These are phyloP conservation scores for Protobothrops flavoviridis DNA, from an alignment of 2,113 vertebrate species.

Conservation along the genomic window DNA sequence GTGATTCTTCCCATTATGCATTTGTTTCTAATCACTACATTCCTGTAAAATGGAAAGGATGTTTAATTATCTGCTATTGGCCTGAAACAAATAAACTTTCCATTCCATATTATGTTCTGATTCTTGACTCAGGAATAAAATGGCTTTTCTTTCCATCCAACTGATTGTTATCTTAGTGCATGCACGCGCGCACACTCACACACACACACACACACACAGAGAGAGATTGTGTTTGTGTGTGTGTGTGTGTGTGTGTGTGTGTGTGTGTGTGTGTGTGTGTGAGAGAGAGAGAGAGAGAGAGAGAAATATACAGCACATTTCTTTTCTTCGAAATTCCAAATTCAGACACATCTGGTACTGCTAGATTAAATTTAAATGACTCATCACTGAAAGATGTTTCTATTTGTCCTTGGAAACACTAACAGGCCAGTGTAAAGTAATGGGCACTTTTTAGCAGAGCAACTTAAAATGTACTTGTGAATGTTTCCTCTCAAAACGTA, in stretches of 20 bases:
- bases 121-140: conserved; percentile 4
- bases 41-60: not conserved
- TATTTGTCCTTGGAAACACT: not conserved
- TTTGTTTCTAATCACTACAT: conserved; percentile 26
- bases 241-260: too few species aligned
- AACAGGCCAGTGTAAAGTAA: not conserved
- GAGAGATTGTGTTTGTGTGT: too few species aligned
- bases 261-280: too few species aligned
- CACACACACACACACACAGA: not conserved
- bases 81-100: conserved; percentile 6
- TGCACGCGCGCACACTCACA: accelerated
- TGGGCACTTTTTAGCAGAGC: not conserved
- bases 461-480: not conserved
- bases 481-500: not conserved
- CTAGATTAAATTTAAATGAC: conserved; percentile 17
- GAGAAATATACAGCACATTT: not conserved
- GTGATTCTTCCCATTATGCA: conserved; percentile 12
- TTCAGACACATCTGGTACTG: not conserved
- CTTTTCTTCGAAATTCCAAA: not conserved
- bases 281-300: too few species aligned
- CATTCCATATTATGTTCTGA: not conserved
- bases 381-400: not conserved
- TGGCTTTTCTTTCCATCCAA: not conserved
- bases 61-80: conserved; percentile 13
- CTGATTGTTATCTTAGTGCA: conserved; percentile 7